Evolutionary conservation across 2,113 vertebrate genomes (phyloP), one percentile per base, ranked within the genome.

Genomic region (Oreochromis spilurus): DNA sequence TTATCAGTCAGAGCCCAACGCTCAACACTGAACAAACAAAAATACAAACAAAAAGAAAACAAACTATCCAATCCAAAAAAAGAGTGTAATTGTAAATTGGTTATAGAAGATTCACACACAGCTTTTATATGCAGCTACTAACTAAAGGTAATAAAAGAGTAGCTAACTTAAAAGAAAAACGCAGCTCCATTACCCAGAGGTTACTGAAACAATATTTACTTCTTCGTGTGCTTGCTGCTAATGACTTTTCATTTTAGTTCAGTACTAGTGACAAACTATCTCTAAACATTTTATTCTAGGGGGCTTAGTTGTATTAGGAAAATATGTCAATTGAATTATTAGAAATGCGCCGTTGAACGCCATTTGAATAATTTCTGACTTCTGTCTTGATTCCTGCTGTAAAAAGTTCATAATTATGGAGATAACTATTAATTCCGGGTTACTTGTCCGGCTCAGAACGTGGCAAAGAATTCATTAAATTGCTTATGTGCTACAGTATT

Each of bases 401-500:
- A 6, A 50, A 50, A 50, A 77, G 72, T 50, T 77, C 45, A 77
- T 77, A 77, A 77, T 52, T 50, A 52, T 77, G 26, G 17, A n/a
- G 45, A 85, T 67, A 57, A 38, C 29, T 45, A 54, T 79, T 80
- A 62, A 81, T 70, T 62, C 6, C 45, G 36, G 11, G 6, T 50
- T 77, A 58, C 81, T 86, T 86, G 45, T 91, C 83, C 80, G 31
- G 31, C 11, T 81, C 11, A 5, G 43, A 80, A 81, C 13, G n/a
- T 72, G 48, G 31, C 21, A 85, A 55, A 87, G 13, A 86, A 89
- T 89, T 91, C 13, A 89, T 84, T 89, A 53, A 87, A 88, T 26
- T 62, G 40, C 81, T 86, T 70, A 72, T 87, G 62, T 77, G 34
- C 21, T 34, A 52, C 82, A 53, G 24, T 90, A 55, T 83, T 87